phyloP scores from a whole-genome alignment of 2,797 vertebrate species.

The Ispidina lecontei region DNA sequence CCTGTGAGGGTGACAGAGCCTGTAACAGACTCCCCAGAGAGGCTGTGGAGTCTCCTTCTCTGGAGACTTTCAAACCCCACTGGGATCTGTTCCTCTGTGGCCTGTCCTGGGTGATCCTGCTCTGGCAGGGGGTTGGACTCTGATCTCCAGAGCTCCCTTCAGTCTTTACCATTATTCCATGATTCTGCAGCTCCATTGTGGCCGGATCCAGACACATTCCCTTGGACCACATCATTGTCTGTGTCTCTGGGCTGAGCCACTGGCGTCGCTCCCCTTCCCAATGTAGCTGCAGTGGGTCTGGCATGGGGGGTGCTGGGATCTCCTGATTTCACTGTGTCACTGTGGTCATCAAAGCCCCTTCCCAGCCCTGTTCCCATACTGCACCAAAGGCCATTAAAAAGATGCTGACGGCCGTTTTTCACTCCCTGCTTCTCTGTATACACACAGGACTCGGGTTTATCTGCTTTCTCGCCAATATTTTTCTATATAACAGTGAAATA shows the following conservation, averaged over 20 bases:
- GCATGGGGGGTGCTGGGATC: neutral
- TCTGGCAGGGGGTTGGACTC: no score
- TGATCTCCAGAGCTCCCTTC: no score
- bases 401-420: slow-evolving; percentile 47
- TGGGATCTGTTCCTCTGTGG: no score
- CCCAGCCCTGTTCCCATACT: accelerated
- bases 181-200: accelerated
- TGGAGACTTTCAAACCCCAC: no score
- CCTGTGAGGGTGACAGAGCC: no score
- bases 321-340: neutral
- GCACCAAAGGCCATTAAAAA: slow-evolving; percentile 24
- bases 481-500: slow-evolving; percentile 69
- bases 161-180: no score
- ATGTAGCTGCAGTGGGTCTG: accelerated
- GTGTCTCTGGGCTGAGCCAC: accelerated
- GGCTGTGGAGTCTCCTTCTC: no score
- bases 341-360: neutral
- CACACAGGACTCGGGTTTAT: slow-evolving; percentile 46
- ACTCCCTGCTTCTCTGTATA: slow-evolving; percentile 50
- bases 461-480: slow-evolving; percentile 58
- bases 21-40: no score
- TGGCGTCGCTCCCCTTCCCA: neutral
- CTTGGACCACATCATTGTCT: accelerated
- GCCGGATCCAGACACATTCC: neutral
- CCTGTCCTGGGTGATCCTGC: no score